phyloP scores from a whole-genome alignment of 2,888 invertebrate species.

The Thymelicus lineola region DNA sequence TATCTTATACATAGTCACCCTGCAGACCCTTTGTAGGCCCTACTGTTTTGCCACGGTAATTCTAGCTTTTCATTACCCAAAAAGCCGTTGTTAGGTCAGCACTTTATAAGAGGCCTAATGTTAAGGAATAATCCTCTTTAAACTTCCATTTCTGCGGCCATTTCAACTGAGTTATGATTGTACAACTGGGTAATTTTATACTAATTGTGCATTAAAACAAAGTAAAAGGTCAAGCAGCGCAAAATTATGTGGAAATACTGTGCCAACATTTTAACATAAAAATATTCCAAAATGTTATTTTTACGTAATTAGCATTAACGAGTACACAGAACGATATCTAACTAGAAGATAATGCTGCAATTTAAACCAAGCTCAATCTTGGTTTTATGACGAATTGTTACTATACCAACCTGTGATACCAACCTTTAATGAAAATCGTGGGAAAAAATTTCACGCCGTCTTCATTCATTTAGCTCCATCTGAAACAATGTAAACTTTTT shows the following conservation, averaged over 20 bases:
- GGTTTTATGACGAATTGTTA: neutral
- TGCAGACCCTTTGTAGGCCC: neutral
- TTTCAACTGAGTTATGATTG: conserved; percentile 29
- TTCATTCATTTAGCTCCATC: conserved; percentile 42
- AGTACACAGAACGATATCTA: too few species aligned
- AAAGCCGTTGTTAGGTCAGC: conserved; percentile 20
- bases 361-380: neutral
- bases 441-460: conserved; percentile 30
- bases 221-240: conserved; percentile 18
- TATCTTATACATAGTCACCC: neutral
- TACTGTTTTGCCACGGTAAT: conserved; percentile 9
- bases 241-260: conserved; percentile 19
- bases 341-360: neutral
- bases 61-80: conserved; percentile 30
- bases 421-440: conserved; percentile 38
- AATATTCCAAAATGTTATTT: too few species aligned
- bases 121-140: conserved; percentile 34
- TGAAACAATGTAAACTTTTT: conserved; percentile 41
- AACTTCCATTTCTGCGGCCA: conserved; percentile 33
- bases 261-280: neutral
- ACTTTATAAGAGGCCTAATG: conserved; percentile 33
- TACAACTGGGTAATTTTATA: conserved; percentile 30
- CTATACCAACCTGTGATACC: conserved; percentile 36
- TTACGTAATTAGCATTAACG: too few species aligned
- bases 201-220: conserved; percentile 30